A percentile compares a stretch with the other conserved stretches of the same genome.
phyloP scores from a whole-genome alignment of 1,140 invertebrate genomes.

The Zaprionus capensis region DNA sequence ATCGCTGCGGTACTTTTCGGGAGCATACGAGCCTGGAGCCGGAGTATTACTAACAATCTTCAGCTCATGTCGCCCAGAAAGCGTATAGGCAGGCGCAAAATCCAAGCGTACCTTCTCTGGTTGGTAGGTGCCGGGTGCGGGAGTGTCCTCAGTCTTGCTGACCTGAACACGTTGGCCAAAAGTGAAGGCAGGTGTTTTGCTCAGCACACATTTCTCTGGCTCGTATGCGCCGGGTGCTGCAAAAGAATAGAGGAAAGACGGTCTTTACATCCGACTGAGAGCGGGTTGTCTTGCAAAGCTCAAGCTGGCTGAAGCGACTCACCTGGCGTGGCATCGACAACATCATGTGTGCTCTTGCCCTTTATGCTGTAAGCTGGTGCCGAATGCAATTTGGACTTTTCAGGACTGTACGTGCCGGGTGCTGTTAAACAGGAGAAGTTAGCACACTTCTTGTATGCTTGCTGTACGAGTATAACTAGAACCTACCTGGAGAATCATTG shows the following conservation, averaged over 20 bases:
- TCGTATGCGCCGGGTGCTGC: slow-evolving; percentile 91
- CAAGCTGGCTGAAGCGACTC: slow-evolving; percentile 60
- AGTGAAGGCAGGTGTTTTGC: slow-evolving; percentile 86
- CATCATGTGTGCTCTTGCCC: slow-evolving; percentile 87
- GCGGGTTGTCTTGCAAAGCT: neutral
- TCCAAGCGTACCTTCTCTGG: slow-evolving; percentile 88
- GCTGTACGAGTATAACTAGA: too few relatives aligned
- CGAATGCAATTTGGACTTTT: slow-evolving; percentile 74
- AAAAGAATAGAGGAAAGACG: slow-evolving; percentile 26
- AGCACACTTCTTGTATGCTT: neutral
- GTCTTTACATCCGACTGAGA: neutral
- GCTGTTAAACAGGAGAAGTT: slow-evolving; percentile 54
- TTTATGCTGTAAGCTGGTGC: slow-evolving; percentile 86
- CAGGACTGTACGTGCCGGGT: slow-evolving; percentile 87
- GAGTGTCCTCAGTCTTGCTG: slow-evolving; percentile 86
- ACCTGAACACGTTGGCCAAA: slow-evolving; percentile 85
- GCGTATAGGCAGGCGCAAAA: slow-evolving; percentile 86
- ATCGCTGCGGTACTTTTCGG: slow-evolving; percentile 87
- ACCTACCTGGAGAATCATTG: slow-evolving; percentile 76
- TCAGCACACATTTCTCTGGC: slow-evolving; percentile 89
- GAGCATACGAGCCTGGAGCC: slow-evolving; percentile 87
- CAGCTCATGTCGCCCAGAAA: slow-evolving; percentile 85
- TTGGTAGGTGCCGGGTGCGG: slow-evolving; percentile 87
- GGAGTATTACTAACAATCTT: slow-evolving; percentile 86
- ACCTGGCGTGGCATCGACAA: slow-evolving; percentile 86